phyloP scores from a whole-genome alignment of 2,113 vertebrate genomes.

The Nestor notabilis region DNA sequence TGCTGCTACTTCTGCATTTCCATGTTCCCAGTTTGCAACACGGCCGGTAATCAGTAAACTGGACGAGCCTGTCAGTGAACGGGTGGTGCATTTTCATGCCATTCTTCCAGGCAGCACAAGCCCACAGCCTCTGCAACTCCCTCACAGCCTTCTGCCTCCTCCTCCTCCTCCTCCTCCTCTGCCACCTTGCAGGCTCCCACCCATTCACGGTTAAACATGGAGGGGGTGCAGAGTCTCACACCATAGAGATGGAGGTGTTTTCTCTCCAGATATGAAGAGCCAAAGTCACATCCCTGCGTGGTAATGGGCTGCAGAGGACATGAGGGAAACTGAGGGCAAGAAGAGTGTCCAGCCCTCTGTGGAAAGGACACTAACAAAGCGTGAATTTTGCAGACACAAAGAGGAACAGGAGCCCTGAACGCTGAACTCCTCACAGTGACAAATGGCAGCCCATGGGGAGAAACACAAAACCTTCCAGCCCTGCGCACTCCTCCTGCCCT shows the following conservation, averaged over 20 bases:
- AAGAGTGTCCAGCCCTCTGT: not conserved
- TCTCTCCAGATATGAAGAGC: not conserved
- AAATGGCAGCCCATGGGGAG: not conserved
- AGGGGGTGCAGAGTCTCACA: not conserved
- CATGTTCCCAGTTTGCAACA: not conserved
- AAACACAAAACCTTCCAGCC: not conserved
- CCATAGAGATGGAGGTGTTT: not conserved
- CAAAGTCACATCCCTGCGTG: not conserved
- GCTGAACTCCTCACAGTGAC: not conserved
- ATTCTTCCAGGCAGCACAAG: not conserved
- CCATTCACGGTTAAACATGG: not conserved
- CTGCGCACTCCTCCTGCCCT: not conserved
- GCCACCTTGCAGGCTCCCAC: not conserved
- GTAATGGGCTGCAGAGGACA: not conserved
- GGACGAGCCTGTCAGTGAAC: not conserved
- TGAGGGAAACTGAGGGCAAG: not conserved
- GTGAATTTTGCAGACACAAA: not conserved
- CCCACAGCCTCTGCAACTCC: not conserved
- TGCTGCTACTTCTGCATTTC: constrained; percentile 45
- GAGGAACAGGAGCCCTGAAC: not conserved
- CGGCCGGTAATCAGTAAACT: not conserved
- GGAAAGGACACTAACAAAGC: not conserved
- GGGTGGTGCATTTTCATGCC: not conserved
- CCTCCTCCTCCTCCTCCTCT: not conserved
- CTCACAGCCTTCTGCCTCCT: not conserved